Conservation (phyloP, 2,113 vertebrate species). For the Thomomys bottae region DNA sequence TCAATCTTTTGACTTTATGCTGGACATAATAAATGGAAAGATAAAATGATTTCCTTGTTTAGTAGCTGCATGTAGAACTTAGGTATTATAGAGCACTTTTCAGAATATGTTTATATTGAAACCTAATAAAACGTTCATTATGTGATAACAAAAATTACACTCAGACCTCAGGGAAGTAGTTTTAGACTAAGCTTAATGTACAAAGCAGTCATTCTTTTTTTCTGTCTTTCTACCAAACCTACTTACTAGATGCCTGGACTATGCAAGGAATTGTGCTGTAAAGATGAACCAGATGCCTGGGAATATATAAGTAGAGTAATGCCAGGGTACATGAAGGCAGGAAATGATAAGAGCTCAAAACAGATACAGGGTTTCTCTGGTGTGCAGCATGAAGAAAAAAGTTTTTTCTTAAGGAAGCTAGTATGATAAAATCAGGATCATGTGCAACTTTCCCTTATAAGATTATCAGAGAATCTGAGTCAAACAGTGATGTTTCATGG, state of each 20-base stretch:
- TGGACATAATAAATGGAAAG: no score
- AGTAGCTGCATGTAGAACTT: no score
- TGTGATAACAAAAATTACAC: neutral
- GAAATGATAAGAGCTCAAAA: neutral
- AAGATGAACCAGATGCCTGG: neutral
- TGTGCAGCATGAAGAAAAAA: neutral
- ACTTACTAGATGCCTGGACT: neutral
- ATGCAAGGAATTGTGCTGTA: neutral
- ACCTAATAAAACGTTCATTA: no score
- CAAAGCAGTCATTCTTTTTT: neutral
- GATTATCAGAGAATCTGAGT: constrained; percentile 27
- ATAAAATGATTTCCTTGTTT: no score
- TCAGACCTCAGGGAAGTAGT: neutral
- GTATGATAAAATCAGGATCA: neutral
- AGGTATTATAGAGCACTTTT: no score
- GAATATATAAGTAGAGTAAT: neutral
- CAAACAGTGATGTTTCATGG: neutral
- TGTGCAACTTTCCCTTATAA: neutral
- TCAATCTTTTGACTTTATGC: no score
- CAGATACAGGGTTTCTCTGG: neutral
- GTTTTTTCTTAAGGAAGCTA: constrained; percentile 10
- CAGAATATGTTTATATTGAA: no score
- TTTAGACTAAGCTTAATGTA: neutral
- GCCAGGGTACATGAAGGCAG: neutral
- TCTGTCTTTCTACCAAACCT: neutral